Evolutionary conservation across 2,888 invertebrate genomes (phyloP).

Genomic region (Neoascia interrupta): DNA sequence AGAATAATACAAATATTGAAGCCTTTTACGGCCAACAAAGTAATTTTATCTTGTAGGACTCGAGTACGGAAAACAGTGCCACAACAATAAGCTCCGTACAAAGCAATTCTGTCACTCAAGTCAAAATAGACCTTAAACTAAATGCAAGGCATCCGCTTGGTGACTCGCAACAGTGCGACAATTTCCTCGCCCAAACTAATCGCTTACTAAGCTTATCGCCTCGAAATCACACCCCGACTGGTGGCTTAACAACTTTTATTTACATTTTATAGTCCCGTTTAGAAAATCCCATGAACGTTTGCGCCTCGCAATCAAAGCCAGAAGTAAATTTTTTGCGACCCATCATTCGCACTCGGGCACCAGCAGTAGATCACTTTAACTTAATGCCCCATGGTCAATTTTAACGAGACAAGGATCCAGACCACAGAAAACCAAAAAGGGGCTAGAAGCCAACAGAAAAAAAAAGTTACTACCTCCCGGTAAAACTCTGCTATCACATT

Average conservation of each 20-base stretch:
- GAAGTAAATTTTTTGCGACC: constrained; percentile 24
- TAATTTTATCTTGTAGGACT: no score
- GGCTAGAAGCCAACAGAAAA: not conserved
- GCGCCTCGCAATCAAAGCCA: constrained; percentile 32
- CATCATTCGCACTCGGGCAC: constrained; percentile 28
- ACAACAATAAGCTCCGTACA: no score
- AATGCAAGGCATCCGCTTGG: no score
- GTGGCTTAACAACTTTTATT: constrained; percentile 4
- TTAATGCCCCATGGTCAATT: constrained; percentile 62
- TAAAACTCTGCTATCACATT: constrained; percentile 38
- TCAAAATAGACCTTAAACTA: no score
- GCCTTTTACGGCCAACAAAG: no score
- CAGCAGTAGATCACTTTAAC: constrained; percentile 55
- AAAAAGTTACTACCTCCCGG: constrained; percentile 15
- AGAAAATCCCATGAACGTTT: constrained; percentile 28
- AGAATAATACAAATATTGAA: no score
- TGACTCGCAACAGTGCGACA: no score
- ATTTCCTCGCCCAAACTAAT: no score
- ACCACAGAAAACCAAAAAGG: not conserved
- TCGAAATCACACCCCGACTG: no score
- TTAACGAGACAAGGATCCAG: constrained; percentile 39
- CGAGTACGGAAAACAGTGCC: no score
- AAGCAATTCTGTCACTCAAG: no score
- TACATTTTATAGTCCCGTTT: constrained; percentile 24
- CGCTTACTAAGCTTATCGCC: no score